These are phyloP conservation scores for Acrocephalus scirpaceus DNA, from an alignment of 2,797 vertebrate species.

Conservation along the genomic window DNA sequence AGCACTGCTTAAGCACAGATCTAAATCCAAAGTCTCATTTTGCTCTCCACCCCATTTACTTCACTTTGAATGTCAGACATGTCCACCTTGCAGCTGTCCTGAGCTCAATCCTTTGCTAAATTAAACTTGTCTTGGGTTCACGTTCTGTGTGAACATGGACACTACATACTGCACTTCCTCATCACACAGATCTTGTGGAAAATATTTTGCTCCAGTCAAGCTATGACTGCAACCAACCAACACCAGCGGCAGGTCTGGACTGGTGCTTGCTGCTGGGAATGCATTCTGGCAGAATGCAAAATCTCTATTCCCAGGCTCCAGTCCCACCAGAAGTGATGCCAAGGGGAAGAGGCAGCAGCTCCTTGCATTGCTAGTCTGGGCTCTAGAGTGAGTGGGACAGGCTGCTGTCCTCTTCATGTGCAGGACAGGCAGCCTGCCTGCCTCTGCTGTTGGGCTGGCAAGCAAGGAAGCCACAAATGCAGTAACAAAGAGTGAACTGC, in stretches of 20 bases:
- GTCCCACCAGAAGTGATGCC: fast-evolving
- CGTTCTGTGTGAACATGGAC: too few species aligned
- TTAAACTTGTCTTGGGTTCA: not conserved
- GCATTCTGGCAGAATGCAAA: not conserved
- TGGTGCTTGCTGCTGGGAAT: not conserved
- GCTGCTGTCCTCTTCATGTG: not conserved
- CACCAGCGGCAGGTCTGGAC: not conserved
- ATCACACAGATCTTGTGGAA: not conserved
- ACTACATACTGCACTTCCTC: not conserved
- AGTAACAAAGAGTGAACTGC: not conserved
- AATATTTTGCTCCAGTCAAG: not conserved
- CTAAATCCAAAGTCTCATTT: not conserved
- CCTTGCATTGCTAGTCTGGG: fast-evolving
- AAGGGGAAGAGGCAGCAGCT: not conserved
- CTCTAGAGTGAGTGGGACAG: not conserved
- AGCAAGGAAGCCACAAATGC: fast-evolving
- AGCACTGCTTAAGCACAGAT: not conserved
- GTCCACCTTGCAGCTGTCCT: not conserved
- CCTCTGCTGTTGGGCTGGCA: not conserved
- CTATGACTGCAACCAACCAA: not conserved
- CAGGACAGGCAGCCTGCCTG: not conserved
- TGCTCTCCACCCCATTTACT: not conserved
- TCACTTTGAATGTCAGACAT: not conserved
- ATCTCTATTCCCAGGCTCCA: not conserved
- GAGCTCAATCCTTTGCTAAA: not conserved